Base-by-base conservation (phyloP, 1,140 invertebrate species). In the Gonatopus flavifemur region DNA sequence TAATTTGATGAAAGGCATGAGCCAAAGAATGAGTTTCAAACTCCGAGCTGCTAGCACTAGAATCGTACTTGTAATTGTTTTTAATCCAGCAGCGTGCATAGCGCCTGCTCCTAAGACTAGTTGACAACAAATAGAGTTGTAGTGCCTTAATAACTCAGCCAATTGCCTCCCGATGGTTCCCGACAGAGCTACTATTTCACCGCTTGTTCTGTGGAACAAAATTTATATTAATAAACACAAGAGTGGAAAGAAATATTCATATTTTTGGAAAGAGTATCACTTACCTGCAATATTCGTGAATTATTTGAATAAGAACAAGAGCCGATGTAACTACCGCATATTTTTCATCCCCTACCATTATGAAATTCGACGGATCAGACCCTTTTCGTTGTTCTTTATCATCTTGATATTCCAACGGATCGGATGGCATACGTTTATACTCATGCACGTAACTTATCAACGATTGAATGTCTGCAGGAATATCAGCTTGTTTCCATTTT, bases 61-160 rank as follows among this genome's bases (percentile, higher is more conserved):
- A 81, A 96, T 98, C 31, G 89, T 92, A 52, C 90, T 95, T 1
- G 94, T 96, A 38, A 99, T 99, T 33, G 93, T 97, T 80, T 97
- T 98, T 31, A 98, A 78, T 1, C 96, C 95, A 13, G 94, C 93
- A 51, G 94, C 88, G 67, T 94, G 88, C 65, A 98, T 85, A 2
- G 97, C 96, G 22, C 94, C 95, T 22, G 95, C 96, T 38, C 95
- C 95, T 18, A 98, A 80, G 19, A 99, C 93, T 45, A 99, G 79
- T 70, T 98, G 93, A 78, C 91, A 97, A 52, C 90, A 92, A 57
- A 89, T 84, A 5, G 91, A 96, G 81, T 98, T 98, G 70, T 96
- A 98, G 59, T 88, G 85, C 68, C 90, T 82, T 45, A 96, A 81
- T 35, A 98, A 70, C 73, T 98, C 94, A 6, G 94, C 83, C 49